Evolutionary conservation across 2,113 vertebrate species (phyloP), one percentile per base, ranked within the genome.

Genomic region (Brachirus orientalis): DNA sequence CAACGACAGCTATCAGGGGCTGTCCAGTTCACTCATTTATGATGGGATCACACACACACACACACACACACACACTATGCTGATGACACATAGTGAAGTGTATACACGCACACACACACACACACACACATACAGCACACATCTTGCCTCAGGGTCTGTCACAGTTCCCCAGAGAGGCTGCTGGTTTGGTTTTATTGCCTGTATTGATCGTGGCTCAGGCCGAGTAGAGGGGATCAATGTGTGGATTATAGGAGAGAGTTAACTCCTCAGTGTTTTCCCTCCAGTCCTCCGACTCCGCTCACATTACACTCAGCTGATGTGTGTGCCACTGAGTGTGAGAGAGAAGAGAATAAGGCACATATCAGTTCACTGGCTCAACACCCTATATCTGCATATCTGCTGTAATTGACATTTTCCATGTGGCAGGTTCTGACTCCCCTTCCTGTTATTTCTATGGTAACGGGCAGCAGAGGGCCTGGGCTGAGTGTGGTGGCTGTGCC

Each of bases 331-430:
- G n/a, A n/a, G n/a, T n/a, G n/a, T n/a, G n/a, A 9, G n/a, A 18
- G 44, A 1, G 44, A 9, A 18, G 7, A 45, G n/a, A 9, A 7
- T 17, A 28, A 28, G 79, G 17, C 10, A 6, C 65, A 7, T 56
- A 10, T 2, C 65, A 51, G 5, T 8, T 38, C 13, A 17, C 18
- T 50, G 45, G 11, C 20, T 7, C 0, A 51, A 58, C 38, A 52
- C 53, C 35, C 33, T 45, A 4, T 45, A 65, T 77, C 63, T 67
- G 19, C 66, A 80, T 82, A 88, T 91, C 86, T 88, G 75, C 90
- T 84, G 72, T 93, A 95, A 94, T 91, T 94, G 91, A 94, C 92
- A 89, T 94, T 93, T 94, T 92, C 90, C 83, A 88, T 92, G 92
- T 90, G 89, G 91, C 90, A 86, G 88, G 46, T 86, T 89, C 85